Conservation (phyloP, 2,888 invertebrate genomes). For the Podabrus alpinus region DNA sequence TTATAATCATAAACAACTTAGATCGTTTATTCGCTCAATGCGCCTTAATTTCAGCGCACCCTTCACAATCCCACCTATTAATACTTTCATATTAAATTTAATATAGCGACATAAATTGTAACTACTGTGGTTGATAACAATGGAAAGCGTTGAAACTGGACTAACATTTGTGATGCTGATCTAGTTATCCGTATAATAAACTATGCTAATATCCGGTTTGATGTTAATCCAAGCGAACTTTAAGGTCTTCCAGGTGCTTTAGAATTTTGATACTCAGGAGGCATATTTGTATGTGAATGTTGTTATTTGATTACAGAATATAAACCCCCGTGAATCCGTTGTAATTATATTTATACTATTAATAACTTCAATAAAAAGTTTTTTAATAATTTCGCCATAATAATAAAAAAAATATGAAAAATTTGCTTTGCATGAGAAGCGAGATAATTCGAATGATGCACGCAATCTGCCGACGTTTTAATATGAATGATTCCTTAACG, state of each 20-base stretch:
- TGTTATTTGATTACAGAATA: slow-evolving; percentile 21
- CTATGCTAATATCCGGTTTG: slow-evolving; percentile 33
- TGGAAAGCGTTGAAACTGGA: slow-evolving; percentile 7
- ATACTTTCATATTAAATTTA: not conserved
- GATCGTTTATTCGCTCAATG: not conserved
- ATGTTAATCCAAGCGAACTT: slow-evolving; percentile 29
- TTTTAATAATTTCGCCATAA: not conserved
- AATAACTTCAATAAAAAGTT: not conserved
- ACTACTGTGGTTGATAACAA: not conserved
- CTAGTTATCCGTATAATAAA: slow-evolving; percentile 26
- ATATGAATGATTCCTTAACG: not conserved
- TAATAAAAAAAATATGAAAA: not conserved
- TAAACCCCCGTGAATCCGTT: not conserved
- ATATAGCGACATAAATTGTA: not conserved
- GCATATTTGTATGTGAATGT: slow-evolving; percentile 26
- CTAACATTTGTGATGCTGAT: slow-evolving; percentile 18
- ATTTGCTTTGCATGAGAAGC: not conserved
- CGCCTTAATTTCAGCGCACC: not conserved
- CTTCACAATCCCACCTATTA: not conserved
- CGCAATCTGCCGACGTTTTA: not conserved
- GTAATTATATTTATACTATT: not conserved
- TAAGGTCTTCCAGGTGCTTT: slow-evolving; percentile 23
- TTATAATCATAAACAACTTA: slow-evolving; percentile 2
- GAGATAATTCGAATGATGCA: not conserved
- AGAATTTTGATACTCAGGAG: slow-evolving; percentile 24